phyloP scores from a whole-genome alignment of 1,140 invertebrate species.

The Drosophila lini region DNA sequence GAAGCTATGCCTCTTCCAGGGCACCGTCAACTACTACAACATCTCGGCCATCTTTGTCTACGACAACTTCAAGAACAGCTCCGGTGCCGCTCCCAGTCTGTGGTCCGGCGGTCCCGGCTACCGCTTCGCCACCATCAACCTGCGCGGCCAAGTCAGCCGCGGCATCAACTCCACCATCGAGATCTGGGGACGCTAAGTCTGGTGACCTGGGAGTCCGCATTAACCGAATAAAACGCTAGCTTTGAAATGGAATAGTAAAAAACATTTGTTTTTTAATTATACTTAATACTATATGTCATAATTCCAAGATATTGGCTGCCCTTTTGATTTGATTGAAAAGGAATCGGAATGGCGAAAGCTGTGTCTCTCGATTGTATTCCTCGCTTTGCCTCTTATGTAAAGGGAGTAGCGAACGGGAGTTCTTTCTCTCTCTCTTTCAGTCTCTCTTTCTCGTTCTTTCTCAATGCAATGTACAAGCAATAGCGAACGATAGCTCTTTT shows the following conservation, averaged over 20 bases:
- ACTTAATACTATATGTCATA: not conserved
- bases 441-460: too few species aligned
- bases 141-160: slow-evolving; percentile 47
- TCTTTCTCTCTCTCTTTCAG: too few species aligned
- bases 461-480: too few species aligned
- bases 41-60: slow-evolving; percentile 57
- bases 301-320: too few species aligned
- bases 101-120: slow-evolving; percentile 63
- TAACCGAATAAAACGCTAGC: not conserved
- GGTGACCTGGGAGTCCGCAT: not conserved
- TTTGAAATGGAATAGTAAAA: not conserved
- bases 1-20: slow-evolving; percentile 28
- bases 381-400: too few species aligned
- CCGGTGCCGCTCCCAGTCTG: slow-evolving; percentile 58
- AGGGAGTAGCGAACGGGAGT: too few species aligned
- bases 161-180: slow-evolving; percentile 75
- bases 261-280: too few species aligned
- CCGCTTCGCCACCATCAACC: slow-evolving; percentile 51
- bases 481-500: too few species aligned
- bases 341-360: too few species aligned
- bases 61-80: slow-evolving; percentile 76
- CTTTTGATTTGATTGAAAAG: too few species aligned
- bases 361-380: too few species aligned
- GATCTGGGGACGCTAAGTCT: slow-evolving; percentile 62
- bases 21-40: slow-evolving; percentile 40